Evolutionary conservation across 2,888 invertebrate genomes (phyloP).

Genomic region (Epiblema foenella): DNA sequence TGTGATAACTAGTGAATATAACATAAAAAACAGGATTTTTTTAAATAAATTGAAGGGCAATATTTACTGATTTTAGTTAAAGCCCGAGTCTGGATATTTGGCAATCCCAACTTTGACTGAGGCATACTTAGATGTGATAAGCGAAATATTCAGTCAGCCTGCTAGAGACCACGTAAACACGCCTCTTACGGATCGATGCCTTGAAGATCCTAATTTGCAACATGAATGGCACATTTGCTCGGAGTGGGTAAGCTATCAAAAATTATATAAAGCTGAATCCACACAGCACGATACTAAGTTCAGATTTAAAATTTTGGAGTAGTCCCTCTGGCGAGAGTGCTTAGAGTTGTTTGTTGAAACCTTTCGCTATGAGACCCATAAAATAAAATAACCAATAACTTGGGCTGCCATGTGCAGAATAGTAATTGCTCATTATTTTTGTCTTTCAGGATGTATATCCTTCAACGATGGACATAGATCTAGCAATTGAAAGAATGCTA

Average conservation of each 20-base stretch:
- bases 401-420: background rate
- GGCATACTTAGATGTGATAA: constrained; percentile 71
- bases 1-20: too few relatives aligned
- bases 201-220: constrained; percentile 69
- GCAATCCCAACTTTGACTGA: constrained; percentile 75
- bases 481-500: constrained; percentile 85
- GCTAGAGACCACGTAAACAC: constrained; percentile 66
- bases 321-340: too few relatives aligned
- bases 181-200: constrained; percentile 69
- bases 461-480: constrained; percentile 84
- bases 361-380: too few relatives aligned
- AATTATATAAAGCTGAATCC: too few relatives aligned
- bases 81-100: constrained; percentile 71
- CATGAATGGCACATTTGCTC: constrained; percentile 74
- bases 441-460: constrained; percentile 77
- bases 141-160: constrained; percentile 62
- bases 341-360: too few relatives aligned
- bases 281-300: too few relatives aligned
- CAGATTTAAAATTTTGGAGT: too few relatives aligned
- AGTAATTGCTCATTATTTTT: background rate
- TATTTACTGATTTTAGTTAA: constrained; percentile 58
- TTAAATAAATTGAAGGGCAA: too few relatives aligned
- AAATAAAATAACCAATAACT: too few relatives aligned
- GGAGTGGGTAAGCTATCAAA: constrained; percentile 59
- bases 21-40: too few relatives aligned